A percentile compares a stretch with the other conserved stretches of the same genome.
phyloP scores from a whole-genome alignment of 35 echinoderm and acorn worm genomes.

The Stichopus chloronotus region DNA sequence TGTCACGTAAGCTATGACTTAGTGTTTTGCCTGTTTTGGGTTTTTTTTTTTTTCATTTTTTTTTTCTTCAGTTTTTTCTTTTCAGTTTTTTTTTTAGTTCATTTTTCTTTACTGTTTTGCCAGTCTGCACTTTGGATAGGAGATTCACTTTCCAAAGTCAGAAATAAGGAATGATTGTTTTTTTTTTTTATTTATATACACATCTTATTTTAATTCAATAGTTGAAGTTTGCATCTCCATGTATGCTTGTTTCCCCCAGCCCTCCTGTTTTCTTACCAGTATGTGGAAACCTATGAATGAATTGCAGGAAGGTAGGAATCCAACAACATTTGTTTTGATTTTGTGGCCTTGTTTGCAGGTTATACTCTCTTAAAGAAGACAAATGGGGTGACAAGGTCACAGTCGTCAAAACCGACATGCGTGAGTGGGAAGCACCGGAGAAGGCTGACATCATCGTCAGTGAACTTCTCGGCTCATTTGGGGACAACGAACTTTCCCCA shows the following conservation, averaged over 20 bases:
- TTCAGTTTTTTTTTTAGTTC: background rate
- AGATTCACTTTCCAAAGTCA: too few relatives aligned
- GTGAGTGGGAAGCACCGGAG: conserved; percentile 86
- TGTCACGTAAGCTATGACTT: conserved; percentile 82
- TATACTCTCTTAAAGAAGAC: conserved; percentile 90
- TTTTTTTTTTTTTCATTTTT: too few relatives aligned
- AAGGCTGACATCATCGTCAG: conserved; percentile 99
- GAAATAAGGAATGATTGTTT: too few relatives aligned
- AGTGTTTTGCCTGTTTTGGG: background rate
- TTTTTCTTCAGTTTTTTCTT: background rate
- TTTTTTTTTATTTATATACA: too few relatives aligned
- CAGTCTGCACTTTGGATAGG: background rate
- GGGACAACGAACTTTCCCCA: conserved; percentile 97
- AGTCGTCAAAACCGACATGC: conserved; percentile 87
- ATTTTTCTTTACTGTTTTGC: background rate
- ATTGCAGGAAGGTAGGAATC: too few relatives aligned
- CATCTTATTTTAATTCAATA: too few relatives aligned
- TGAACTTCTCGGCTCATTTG: conserved; percentile 96
- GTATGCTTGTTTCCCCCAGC: too few relatives aligned
- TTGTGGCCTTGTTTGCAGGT: conserved; percentile 39
- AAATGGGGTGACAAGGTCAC: conserved; percentile 95
- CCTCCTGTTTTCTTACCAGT: too few relatives aligned
- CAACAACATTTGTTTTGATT: too few relatives aligned
- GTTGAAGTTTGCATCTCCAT: too few relatives aligned
- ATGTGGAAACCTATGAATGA: too few relatives aligned